Percentiles rank a stretch among this genome's conserved stretches.
These are phyloP conservation scores for Marmota monax DNA, from an alignment of 2,113 vertebrate genomes.

Conservation along the genomic window DNA sequence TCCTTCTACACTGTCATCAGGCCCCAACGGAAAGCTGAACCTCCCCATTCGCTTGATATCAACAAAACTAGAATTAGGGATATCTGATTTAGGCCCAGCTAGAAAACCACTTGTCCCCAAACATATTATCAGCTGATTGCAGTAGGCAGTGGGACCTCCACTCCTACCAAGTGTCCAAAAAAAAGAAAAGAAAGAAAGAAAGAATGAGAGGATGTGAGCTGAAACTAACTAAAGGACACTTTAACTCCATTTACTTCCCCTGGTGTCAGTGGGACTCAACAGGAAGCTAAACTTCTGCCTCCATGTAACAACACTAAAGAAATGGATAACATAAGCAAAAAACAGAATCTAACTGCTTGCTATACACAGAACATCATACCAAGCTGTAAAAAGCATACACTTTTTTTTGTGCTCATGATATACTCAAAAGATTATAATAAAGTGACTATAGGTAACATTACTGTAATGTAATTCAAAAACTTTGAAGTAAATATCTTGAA, in stretches of 20 bases:
- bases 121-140: background rate
- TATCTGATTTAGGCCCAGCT: fast-evolving
- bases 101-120: background rate
- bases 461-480: background rate
- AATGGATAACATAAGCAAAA: background rate
- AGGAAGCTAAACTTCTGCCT: background rate
- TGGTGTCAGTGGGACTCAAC: background rate
- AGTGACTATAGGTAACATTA: background rate
- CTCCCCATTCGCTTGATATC: background rate
- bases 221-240: background rate
- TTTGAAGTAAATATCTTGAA: background rate
- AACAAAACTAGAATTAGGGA: background rate
- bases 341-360: background rate
- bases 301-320: background rate
- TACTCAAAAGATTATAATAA: background rate
- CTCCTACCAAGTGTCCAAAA: fast-evolving
- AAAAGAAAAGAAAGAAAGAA: background rate
- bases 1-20: background rate
- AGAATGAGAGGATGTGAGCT: background rate
- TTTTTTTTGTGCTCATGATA: background rate
- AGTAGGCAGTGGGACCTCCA: fast-evolving
- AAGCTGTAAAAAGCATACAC: background rate
- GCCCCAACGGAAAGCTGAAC: background rate
- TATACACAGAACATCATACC: background rate
- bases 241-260: background rate